phyloP scores from a whole-genome alignment of 2,113 vertebrate species.

The Hypomesus transpacificus region DNA sequence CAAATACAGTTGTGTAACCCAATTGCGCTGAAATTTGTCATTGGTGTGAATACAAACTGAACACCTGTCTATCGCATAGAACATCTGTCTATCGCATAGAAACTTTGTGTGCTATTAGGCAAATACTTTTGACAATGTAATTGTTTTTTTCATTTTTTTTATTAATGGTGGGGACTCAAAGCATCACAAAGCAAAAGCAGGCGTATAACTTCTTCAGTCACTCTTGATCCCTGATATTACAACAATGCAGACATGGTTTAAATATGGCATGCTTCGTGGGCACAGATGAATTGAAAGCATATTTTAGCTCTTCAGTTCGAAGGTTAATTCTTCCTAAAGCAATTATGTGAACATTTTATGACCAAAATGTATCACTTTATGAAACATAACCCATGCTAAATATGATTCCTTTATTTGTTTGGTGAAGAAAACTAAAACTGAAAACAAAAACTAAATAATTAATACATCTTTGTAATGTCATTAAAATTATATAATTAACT shows the following conservation, averaged over 20 bases:
- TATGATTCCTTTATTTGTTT: too few relatives aligned
- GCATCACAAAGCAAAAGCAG: constrained; percentile 64
- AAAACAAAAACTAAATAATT: too few relatives aligned
- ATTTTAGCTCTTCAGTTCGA: constrained; percentile 24
- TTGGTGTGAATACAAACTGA: not conserved
- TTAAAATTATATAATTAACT: too few relatives aligned
- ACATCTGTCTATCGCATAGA: not conserved
- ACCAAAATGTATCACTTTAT: not conserved
- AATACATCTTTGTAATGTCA: too few relatives aligned
- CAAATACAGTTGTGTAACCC: too few relatives aligned
- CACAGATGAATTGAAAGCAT: constrained; percentile 37
- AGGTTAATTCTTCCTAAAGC: constrained; percentile 14
- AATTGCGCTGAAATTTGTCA: too few relatives aligned
- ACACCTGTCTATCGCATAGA: not conserved
- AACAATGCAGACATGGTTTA: constrained; percentile 56
- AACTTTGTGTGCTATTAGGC: not conserved
- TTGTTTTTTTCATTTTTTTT: constrained; percentile 46
- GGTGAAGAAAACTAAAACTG: too few relatives aligned
- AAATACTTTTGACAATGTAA: not conserved
- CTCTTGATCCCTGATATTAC: constrained; percentile 66
- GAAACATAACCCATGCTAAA: too few relatives aligned
- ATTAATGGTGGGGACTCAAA: constrained; percentile 60
- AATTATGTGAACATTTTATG: not conserved
- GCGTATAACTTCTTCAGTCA: constrained; percentile 55
- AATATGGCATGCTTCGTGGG: constrained; percentile 61